phyloP scores from a whole-genome alignment of 2,113 vertebrate genomes.

The Gallinago undulata region DNA sequence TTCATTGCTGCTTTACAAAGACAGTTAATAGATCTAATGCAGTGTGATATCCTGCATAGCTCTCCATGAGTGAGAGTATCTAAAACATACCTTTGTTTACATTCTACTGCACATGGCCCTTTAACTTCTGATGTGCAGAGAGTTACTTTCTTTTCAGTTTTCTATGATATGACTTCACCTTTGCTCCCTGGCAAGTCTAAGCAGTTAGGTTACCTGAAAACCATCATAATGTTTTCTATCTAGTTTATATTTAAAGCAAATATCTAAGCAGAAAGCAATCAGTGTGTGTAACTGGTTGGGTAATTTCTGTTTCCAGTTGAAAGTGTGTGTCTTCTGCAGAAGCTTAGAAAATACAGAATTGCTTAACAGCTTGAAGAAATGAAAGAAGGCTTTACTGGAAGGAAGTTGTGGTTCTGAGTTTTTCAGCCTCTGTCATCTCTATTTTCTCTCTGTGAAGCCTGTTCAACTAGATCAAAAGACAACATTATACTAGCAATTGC shows the following conservation, averaged over 20 bases:
- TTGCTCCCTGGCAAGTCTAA: background rate
- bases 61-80: background rate
- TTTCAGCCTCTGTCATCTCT: background rate
- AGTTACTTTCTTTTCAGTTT: background rate
- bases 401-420: slow-evolving; percentile 23
- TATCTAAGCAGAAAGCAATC: background rate
- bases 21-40: background rate
- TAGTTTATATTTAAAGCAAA: background rate
- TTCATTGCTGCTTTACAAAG: background rate
- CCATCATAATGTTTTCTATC: background rate
- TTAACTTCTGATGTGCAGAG: background rate
- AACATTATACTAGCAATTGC: background rate
- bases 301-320: background rate
- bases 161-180: background rate
- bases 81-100: background rate
- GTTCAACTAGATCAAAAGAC: background rate
- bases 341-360: slow-evolving; percentile 44
- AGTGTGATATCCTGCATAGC: background rate
- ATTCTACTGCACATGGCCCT: background rate
- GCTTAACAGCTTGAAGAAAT: slow-evolving; percentile 41
- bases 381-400: slow-evolving; percentile 40
- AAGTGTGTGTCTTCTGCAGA: slow-evolving; percentile 11
- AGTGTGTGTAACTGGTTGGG: background rate
- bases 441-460: background rate
- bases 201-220: background rate